Percentiles rank a stretch among this genome's conserved stretches.
These are phyloP conservation scores for Dioctria rufipes DNA, from an alignment of 2,888 invertebrate species.

Conservation along the genomic window DNA sequence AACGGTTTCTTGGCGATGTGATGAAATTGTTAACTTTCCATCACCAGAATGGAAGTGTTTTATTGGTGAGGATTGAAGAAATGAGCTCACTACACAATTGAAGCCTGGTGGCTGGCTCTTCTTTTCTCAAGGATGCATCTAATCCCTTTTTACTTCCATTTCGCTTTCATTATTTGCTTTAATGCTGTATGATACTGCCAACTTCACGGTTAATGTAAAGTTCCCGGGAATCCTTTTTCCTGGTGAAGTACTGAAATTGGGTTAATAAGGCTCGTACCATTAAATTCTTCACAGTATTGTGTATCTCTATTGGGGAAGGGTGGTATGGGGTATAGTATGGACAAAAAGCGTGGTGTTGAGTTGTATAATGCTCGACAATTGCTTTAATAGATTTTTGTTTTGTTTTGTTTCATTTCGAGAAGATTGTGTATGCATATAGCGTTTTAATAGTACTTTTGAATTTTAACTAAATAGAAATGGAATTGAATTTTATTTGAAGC, in stretches of 20 bases:
- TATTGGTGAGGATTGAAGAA: conserved; percentile 4
- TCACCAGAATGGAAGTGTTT: conserved; percentile 1
- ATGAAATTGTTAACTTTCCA: conserved; percentile 3
- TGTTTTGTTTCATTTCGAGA: too few species aligned
- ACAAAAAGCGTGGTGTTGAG: too few species aligned
- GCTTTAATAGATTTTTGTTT: too few species aligned
- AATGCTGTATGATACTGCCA: neutral
- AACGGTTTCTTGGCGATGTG: neutral
- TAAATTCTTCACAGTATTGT: neutral
- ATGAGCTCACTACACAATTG: conserved; percentile 10
- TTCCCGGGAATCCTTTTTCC: neutral
- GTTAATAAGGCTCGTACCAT: conserved; percentile 10
- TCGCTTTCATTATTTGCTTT: conserved; percentile 5
- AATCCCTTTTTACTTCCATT: conserved; percentile 5
- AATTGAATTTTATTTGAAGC: too few species aligned
- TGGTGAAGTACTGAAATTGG: conserved; percentile 2
- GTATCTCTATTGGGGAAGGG: too few species aligned
- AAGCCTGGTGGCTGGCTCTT: neutral
- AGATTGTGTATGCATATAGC: too few species aligned
- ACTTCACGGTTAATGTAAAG: neutral
- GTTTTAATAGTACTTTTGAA: too few species aligned
- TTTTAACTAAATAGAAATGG: too few species aligned
- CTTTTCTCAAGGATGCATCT: neutral
- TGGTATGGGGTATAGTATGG: too few species aligned
- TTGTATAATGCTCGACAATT: too few species aligned